phyloP scores from a whole-genome alignment of 1,140 invertebrate species.

The Linepithema humile region DNA sequence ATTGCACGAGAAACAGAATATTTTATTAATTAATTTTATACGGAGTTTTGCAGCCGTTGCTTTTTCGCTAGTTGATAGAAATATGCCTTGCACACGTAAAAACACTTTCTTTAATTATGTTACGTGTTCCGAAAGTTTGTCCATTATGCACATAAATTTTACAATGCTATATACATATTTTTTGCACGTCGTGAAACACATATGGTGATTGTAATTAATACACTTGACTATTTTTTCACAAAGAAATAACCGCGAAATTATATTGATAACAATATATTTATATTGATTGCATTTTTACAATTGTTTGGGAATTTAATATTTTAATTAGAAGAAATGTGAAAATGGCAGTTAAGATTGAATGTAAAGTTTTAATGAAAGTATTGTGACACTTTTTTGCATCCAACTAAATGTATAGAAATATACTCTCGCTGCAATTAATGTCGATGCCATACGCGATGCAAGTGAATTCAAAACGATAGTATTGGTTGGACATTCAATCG shows the following conservation, averaged over 20 bases:
- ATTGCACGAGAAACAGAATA: background rate
- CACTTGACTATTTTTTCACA: background rate
- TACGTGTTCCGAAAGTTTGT: slow-evolving; percentile 11
- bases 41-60: background rate
- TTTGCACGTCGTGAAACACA: background rate
- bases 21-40: slow-evolving; percentile 24
- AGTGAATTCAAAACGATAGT: slow-evolving; percentile 20
- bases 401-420: background rate
- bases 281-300: background rate
- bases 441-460: slow-evolving; percentile 2
- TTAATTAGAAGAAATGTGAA: background rate
- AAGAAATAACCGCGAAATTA: background rate
- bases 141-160: background rate
- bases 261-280: background rate
- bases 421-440: slow-evolving; percentile 17
- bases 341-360: background rate
- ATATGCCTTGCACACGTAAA: background rate
- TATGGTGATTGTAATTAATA: background rate
- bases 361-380: background rate
- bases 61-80: background rate
- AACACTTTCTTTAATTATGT: slow-evolving; percentile 10
- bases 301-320: background rate
- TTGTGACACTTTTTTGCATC: background rate
- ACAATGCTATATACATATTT: too few relatives aligned
- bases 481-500: background rate